Evolutionary conservation across 2,797 vertebrate genomes (phyloP).

Genomic region (Sebastes matsubarae): DNA sequence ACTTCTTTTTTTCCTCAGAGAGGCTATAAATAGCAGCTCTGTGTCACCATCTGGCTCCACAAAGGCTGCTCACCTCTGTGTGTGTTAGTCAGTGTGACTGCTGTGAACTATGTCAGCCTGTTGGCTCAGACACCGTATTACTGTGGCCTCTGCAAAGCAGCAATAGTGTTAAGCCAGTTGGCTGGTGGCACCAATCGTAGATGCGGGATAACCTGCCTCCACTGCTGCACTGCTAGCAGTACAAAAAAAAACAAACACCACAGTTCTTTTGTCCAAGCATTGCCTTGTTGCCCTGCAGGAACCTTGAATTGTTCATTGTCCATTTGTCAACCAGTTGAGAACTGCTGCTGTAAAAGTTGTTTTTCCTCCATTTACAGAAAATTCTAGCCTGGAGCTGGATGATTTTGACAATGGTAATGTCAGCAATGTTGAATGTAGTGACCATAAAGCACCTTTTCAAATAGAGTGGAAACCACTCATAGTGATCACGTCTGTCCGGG

Average conservation of each 20-base stretch:
- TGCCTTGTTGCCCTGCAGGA: constrained; percentile 16
- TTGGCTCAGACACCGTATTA: constrained; percentile 55
- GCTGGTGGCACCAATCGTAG: constrained; percentile 31
- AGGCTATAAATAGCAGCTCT: constrained; percentile 66
- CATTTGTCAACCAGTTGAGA: constrained; percentile 12
- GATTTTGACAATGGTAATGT: not conserved
- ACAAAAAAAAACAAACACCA: not conserved
- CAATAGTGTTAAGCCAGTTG: constrained; percentile 49
- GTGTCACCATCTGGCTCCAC: constrained; percentile 74
- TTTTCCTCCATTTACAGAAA: constrained; percentile 27
- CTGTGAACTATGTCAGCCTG: constrained; percentile 64
- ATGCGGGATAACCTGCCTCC: constrained; percentile 33
- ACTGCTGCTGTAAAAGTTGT: not conserved
- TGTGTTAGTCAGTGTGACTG: constrained; percentile 59
- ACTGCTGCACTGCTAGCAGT: not conserved
- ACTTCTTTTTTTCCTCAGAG: constrained; percentile 18
- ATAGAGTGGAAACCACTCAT: not conserved
- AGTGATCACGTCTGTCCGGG: too few relatives aligned
- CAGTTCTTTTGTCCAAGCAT: constrained; percentile 2
- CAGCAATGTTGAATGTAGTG: not conserved
- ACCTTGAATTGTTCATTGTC: constrained; percentile 14
- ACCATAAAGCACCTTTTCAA: not conserved
- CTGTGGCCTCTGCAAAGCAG: constrained; percentile 57
- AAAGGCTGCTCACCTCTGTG: constrained; percentile 67
- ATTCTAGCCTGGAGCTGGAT: not conserved